phyloP scores from a whole-genome alignment of 2,888 invertebrate genomes.

The Drosophila borealis region DNA sequence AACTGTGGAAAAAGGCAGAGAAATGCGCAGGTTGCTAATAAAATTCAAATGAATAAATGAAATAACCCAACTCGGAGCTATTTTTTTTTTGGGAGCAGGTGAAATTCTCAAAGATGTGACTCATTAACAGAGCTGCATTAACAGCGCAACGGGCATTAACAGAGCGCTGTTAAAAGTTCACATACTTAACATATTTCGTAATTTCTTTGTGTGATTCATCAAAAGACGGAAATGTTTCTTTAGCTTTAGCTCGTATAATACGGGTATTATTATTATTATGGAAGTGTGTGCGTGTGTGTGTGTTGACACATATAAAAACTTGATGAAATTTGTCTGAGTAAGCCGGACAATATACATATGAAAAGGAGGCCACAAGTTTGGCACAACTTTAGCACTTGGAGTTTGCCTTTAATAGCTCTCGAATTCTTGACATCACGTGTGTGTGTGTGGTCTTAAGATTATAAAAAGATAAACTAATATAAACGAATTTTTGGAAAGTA shows the following conservation, averaged over 20 bases:
- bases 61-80: neutral
- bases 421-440: neutral
- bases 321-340: conserved; percentile 45
- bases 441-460: neutral
- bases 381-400: conserved; percentile 19
- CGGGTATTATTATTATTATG: conserved; percentile 21
- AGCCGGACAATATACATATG: conserved; percentile 15
- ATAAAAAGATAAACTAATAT: neutral
- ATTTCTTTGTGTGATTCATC: conserved; percentile 47
- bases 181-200: conserved; percentile 14
- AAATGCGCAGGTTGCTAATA: conserved; percentile 11
- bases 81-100: conserved; percentile 15
- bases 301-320: conserved; percentile 10
- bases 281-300: conserved; percentile 1
- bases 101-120: conserved; percentile 33
- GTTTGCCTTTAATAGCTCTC: conserved; percentile 13
- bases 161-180: conserved; percentile 41
- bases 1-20: neutral
- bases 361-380: conserved; percentile 21
- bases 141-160: conserved; percentile 31
- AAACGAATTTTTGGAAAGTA: no score
- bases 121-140: conserved; percentile 47
- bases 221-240: conserved; percentile 32
- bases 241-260: conserved; percentile 20
- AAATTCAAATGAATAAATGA: conserved; percentile 22